A percentile compares a stretch with the other conserved stretches of the same genome.
phyloP scores from a whole-genome alignment of 2,888 invertebrate species.

The Dioctria linearis region DNA sequence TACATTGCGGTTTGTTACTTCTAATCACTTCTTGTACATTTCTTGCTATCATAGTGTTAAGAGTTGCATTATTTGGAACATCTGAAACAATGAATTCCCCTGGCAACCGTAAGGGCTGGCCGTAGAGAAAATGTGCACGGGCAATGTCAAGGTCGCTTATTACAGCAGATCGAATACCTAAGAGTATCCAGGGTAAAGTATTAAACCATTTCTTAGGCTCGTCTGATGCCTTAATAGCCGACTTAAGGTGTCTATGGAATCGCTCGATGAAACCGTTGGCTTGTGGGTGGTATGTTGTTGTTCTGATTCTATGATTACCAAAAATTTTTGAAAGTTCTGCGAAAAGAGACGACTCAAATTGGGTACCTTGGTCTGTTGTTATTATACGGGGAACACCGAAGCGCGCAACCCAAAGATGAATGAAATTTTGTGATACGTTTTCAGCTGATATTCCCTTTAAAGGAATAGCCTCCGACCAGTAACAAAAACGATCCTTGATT shows the following conservation, averaged over 20 bases:
- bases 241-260: background rate
- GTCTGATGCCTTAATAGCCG: background rate
- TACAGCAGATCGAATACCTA: background rate
- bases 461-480: background rate
- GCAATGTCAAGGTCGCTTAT: background rate
- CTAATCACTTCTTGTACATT: conserved; percentile 2
- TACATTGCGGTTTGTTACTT: background rate
- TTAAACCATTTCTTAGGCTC: conserved; percentile 5
- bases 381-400: background rate
- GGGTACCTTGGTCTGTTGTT: background rate
- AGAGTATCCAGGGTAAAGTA: conserved; percentile 19
- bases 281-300: background rate
- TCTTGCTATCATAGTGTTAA: background rate
- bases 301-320: background rate
- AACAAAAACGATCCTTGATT: background rate
- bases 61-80: background rate
- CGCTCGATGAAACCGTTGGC: background rate
- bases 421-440: background rate
- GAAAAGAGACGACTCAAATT: background rate
- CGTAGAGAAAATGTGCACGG: conserved; percentile 1
- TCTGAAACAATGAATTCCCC: conserved; percentile 13
- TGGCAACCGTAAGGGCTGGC: background rate
- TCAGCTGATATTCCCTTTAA: background rate
- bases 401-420: background rate
- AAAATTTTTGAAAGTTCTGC: background rate